These are phyloP conservation scores for Apamea epomidion DNA, from an alignment of 2,888 invertebrate species.

Conservation along the genomic window DNA sequence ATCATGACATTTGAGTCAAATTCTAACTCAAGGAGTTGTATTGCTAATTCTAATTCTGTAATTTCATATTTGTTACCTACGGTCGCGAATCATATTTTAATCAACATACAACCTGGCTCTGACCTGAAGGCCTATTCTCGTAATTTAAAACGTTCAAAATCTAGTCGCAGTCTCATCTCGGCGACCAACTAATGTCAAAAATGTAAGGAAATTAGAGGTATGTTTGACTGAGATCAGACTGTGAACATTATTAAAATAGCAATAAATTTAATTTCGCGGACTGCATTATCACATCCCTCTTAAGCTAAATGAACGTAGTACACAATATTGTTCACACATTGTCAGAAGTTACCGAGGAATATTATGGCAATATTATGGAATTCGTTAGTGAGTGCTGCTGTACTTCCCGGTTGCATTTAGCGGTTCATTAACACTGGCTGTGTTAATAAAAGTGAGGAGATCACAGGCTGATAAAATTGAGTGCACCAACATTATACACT, in stretches of 20 bases:
- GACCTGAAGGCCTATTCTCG: no score
- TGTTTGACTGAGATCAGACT: no score
- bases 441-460: background rate
- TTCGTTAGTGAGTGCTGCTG: constrained; percentile 5
- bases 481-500: background rate
- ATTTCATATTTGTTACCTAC: background rate
- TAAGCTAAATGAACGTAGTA: constrained; percentile 13
- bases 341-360: background rate
- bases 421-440: background rate
- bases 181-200: no score
- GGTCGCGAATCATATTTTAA: background rate
- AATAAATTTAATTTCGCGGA: background rate
- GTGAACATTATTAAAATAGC: no score
- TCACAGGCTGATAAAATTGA: background rate
- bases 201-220: no score
- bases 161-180: no score
- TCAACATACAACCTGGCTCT: no score
- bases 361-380: constrained; percentile 15
- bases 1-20: background rate
- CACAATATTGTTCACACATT: constrained; percentile 18
- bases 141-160: no score
- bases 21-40: background rate
- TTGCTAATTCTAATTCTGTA: background rate
- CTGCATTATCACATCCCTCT: background rate
- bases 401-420: constrained; percentile 6